Conservation (phyloP, 2,113 vertebrate species). For the human (Homo sapiens) region DNA sequence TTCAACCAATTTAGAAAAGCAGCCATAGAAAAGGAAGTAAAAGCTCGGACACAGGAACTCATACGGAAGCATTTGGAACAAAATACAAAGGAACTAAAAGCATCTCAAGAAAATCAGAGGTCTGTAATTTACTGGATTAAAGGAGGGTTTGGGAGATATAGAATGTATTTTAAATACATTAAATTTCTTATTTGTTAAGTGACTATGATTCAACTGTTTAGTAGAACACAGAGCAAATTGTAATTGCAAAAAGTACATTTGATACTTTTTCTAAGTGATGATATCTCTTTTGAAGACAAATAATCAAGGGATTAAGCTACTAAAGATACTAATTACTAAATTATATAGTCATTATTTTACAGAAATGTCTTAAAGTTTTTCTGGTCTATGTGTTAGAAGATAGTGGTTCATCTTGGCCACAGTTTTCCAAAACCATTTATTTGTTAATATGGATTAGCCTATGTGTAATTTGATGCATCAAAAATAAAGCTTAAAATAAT, state of each 20-base stretch:
- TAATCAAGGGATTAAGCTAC: neutral
- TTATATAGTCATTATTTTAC: neutral
- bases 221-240: conserved; percentile 11
- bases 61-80: conserved; percentile 80
- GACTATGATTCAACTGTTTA: neutral
- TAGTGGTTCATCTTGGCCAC: neutral
- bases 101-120: conserved; percentile 72
- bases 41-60: conserved; percentile 81
- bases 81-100: conserved; percentile 71
- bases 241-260: conserved; percentile 15
- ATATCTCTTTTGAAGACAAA: conserved; percentile 15
- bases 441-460: neutral
- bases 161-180: conserved; percentile 30
- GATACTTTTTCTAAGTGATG: neutral
- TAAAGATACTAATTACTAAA: conserved; percentile 41
- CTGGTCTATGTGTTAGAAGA: neutral
- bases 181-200: conserved; percentile 11
- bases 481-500: neutral
- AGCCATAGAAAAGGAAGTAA: conserved; percentile 89
- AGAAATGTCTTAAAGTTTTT: neutral
- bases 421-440: conserved; percentile 2
- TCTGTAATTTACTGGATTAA: conserved; percentile 61
- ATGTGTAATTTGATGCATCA: neutral
- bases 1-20: conserved; percentile 92
- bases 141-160: neutral